These are phyloP conservation scores for Dicycla oo DNA, from an alignment of 2,888 invertebrate species.

Conservation along the genomic window DNA sequence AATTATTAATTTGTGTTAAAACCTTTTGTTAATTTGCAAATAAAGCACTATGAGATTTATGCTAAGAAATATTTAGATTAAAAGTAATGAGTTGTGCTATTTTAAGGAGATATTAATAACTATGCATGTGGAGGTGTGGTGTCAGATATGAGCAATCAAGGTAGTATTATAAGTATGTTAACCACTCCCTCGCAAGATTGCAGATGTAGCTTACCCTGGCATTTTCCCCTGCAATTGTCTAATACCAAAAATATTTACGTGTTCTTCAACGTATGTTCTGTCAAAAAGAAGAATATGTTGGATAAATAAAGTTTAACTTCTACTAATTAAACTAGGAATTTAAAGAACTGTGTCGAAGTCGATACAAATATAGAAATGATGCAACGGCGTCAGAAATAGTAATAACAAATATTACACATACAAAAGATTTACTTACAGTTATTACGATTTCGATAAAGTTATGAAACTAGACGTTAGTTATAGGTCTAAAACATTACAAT, in stretches of 20 bases:
- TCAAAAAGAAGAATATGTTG: constrained; percentile 76
- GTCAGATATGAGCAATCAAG: constrained; percentile 72
- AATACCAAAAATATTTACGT: constrained; percentile 64
- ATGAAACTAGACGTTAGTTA: constrained; percentile 2
- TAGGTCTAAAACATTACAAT: not conserved
- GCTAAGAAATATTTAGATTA: not conserved
- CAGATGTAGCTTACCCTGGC: constrained; percentile 88
- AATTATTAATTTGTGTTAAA: constrained; percentile 13
- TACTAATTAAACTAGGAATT: not conserved
- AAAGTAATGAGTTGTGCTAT: constrained; percentile 8
- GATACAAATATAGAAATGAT: constrained; percentile 73
- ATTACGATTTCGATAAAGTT: not conserved
- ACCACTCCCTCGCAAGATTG: constrained; percentile 86
- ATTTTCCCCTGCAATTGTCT: constrained; percentile 78
- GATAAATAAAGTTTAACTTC: constrained; percentile 52
- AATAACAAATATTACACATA: not conserved
- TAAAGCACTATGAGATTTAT: constrained; percentile 7
- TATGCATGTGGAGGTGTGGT: constrained; percentile 73
- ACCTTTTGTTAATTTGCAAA: constrained; percentile 2
- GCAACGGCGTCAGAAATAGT: constrained; percentile 79
- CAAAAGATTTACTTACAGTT: constrained; percentile 36
- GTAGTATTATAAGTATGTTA: constrained; percentile 72
- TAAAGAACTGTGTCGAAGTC: constrained; percentile 23
- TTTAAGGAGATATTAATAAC: not conserved
- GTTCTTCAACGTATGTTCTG: constrained; percentile 74